Conservation (phyloP, 1,140 invertebrate genomes). For the Trichomalopsis sarcophagae region DNA sequence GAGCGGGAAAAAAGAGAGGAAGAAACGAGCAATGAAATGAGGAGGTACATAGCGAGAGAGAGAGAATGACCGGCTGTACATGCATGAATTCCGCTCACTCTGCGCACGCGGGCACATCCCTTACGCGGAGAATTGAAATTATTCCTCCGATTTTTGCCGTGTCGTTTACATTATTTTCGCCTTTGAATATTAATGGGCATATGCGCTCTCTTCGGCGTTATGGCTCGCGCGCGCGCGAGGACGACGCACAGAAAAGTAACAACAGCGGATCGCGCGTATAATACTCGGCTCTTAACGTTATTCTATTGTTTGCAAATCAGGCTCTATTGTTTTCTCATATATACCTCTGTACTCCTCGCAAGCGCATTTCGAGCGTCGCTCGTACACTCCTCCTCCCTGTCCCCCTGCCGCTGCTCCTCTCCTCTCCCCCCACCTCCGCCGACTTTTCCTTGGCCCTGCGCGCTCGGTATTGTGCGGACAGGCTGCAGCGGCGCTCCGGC, state of each 20-base stretch:
- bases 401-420: conserved; percentile 30
- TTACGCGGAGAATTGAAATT: conserved; percentile 74
- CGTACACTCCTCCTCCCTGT: not conserved
- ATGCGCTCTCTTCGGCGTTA: conserved; percentile 73
- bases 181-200: conserved; percentile 77
- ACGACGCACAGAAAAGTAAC: conserved; percentile 69
- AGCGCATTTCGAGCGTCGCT: not conserved
- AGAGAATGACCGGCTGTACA: conserved; percentile 36
- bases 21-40: not conserved
- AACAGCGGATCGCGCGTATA: conserved; percentile 65
- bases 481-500: conserved; percentile 19
- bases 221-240: conserved; percentile 70
- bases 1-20: not conserved
- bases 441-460: conserved; percentile 39
- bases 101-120: conserved; percentile 57
- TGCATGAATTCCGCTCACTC: conserved; percentile 44
- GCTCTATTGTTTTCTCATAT: conserved; percentile 77
- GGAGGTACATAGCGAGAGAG: conserved; percentile 1
- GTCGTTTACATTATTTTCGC: conserved; percentile 77
- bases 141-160: conserved; percentile 74
- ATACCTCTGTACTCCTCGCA: conserved; percentile 57
- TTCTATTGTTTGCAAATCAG: conserved; percentile 77
- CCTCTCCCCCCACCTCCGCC: conserved; percentile 44
- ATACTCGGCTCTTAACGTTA: conserved; percentile 75
- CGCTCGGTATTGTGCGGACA: conserved; percentile 37